Conservation (phyloP, 2,797 vertebrate genomes). For the Cyprinella venusta region DNA sequence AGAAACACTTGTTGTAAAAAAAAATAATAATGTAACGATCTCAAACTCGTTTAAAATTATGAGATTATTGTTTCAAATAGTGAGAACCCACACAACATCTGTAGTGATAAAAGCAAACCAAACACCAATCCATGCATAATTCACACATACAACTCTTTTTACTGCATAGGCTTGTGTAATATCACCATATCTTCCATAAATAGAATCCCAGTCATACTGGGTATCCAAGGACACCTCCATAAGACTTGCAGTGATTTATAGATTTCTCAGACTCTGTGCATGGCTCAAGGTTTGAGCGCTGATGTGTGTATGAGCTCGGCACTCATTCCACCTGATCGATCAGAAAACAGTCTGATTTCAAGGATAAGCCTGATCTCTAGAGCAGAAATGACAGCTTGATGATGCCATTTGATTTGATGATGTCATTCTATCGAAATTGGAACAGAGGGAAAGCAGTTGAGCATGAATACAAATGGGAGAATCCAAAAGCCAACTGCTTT, state of each 20-base stretch:
- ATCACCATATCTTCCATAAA: slow-evolving; percentile 46
- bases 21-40: neutral
- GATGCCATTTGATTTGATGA: neutral
- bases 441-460: slow-evolving; percentile 9
- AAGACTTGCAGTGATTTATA: slow-evolving; percentile 37
- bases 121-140: slow-evolving; percentile 47
- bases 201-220: slow-evolving; percentile 29
- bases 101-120: slow-evolving; percentile 1
- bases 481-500: neutral
- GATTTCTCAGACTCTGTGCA: slow-evolving; percentile 27
- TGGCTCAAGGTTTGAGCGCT: slow-evolving; percentile 22
- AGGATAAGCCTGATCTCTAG: slow-evolving; percentile 40
- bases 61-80: neutral
- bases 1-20: neutral
- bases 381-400: slow-evolving; percentile 29
- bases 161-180: slow-evolving; percentile 60
- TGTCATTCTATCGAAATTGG: neutral
- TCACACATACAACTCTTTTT: slow-evolving; percentile 70
- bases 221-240: slow-evolving; percentile 35
- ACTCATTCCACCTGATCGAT: slow-evolving; percentile 46
- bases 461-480: neutral
- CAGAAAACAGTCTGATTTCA: slow-evolving; percentile 36
- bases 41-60: neutral
- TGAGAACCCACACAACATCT: neutral
- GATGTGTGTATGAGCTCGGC: slow-evolving; percentile 9